Evolutionary conservation across 2,888 invertebrate species (phyloP), one percentile per base, ranked within the genome.

Genomic region (Limnephilus lunatus): DNA sequence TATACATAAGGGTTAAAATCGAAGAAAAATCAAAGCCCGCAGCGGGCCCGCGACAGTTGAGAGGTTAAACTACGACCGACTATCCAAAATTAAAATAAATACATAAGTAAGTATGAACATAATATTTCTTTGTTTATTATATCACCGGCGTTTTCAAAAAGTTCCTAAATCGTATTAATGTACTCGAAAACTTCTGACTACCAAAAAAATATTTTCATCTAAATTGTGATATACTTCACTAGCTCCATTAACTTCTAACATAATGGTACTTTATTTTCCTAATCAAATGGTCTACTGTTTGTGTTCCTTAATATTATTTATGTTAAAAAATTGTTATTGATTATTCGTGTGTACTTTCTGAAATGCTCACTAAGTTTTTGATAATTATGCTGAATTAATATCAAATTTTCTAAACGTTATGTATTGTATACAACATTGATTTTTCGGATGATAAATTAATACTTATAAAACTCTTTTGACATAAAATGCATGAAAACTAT

Each of bases 391-490:
- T 32, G 82, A 32, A 32, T 82, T 82, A 82, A 32, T 82, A 82
- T 82, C 14, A 82, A 82, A 82, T 82, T 82, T 82, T 82, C 32
- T 32, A 82, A 82, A 82, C 19, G 32, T 82, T 82, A 31, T 82
- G 15, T 44, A 44, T 44, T 48, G 30, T 31, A 15, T 82, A 82
- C 32, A 32, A 32, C 7, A 82, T 82, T 82, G 32, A 30, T 32
- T 82, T 82, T 82, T 82, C 32, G 31, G 19, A 82, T 82, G 15
- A 15, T 82, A 31, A 82, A 82, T 32, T 19, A 32, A 82, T 82
- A 68, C 15, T 32, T 82, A 68, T 68, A 68, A 68, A 82, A 19
- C 19, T 82, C 31, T 82, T 82, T 82, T 14, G 25, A 68, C 25
- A 68, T 68, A 68, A 68, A 68, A 68, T 68, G 68, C 68, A 68